Evolutionary conservation across 2,113 vertebrate genomes (phyloP).

Genomic region (Lipophrys pholis): DNA sequence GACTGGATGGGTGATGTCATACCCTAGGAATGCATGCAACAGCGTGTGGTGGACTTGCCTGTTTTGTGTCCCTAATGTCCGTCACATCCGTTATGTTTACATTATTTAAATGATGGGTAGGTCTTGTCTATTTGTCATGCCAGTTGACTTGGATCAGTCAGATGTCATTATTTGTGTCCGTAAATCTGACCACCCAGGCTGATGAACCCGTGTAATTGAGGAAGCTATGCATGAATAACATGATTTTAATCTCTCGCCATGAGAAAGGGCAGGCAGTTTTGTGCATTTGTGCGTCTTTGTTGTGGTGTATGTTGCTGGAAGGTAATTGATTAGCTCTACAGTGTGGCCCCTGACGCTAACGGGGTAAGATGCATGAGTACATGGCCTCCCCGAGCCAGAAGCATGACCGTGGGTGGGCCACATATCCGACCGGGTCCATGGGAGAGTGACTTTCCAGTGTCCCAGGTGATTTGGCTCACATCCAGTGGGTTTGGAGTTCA

Average conservation of each 20-base stretch:
- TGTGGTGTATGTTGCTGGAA: slow-evolving; percentile 24
- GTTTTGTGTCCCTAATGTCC: slow-evolving; percentile 14
- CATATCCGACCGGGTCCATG: slow-evolving; percentile 27
- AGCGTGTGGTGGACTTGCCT: slow-evolving; percentile 2
- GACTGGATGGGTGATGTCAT: slow-evolving; percentile 59
- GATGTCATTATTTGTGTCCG: slow-evolving; percentile 1
- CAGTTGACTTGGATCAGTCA: slow-evolving; percentile 33
- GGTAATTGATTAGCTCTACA: slow-evolving; percentile 40
- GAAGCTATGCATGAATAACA: slow-evolving; percentile 32
- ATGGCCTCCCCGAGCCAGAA: slow-evolving; percentile 15
- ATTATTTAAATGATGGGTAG: slow-evolving; percentile 15
- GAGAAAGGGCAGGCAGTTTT: slow-evolving; percentile 22
- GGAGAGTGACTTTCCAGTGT: slow-evolving; percentile 51
- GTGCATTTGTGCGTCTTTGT: slow-evolving; percentile 16
- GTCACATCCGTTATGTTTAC: slow-evolving; percentile 17
- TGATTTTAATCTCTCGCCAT: slow-evolving; percentile 33
- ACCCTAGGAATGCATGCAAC: slow-evolving; percentile 53
- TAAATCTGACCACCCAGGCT: slow-evolving; percentile 37
- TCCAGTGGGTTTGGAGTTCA: slow-evolving; percentile 38
- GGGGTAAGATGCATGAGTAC: slow-evolving; percentile 37
- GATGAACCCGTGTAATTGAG: slow-evolving; percentile 22
- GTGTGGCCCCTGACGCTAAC: slow-evolving; percentile 35
- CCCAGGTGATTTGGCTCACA: slow-evolving; percentile 62
- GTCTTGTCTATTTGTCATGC: slow-evolving; percentile 4
- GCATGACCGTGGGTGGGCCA: slow-evolving; percentile 53